Evolutionary conservation across 2,797 vertebrate species (phyloP), one percentile per base, ranked within the genome.

Genomic region (Coluber constrictor): DNA sequence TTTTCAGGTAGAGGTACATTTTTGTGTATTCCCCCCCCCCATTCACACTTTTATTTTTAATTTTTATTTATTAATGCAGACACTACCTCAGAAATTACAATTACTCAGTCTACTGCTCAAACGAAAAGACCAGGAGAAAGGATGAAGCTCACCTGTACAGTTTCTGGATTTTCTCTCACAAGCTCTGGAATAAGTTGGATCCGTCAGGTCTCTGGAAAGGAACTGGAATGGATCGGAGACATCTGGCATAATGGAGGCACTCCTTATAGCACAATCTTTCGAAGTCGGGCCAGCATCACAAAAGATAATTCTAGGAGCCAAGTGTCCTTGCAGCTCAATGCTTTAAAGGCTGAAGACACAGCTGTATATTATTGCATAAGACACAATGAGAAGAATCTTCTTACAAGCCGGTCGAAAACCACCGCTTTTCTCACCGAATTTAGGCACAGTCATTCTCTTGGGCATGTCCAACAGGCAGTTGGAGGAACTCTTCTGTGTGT

Each of bases 311-410:
- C 43, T 4, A 66, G n/a, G n/a, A 70, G n/a, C 66, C n/a, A 47
- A 27, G 6, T 54, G 15, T 23, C 3, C 13, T 51, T 66, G 9
- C 27, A 90, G 20, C 29, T 54, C 25, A 54, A 32, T 43, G 4
- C 1, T 51, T 51, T 90, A 90, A 96, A 94, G 86, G 66, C 83
- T 79, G 94, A 95, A 89, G 96, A 95, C 91, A 93, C 92, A 4
- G 93, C 94, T 54, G 92, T 94, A 29, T 96, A 95, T 93, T 95
- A 96, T 56, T 96, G 96, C 93, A 92, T 96, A 23, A 43, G 37
- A 91, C 55, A 47, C 95, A 93, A 27, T 79, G 90, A 87, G 7
- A 66, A 63, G 87, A 89, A 5, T 6, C 11, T 54, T 2, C 2
- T 3, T 20, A 60, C 11, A 32, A 70, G n/a, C n/a, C 0, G n/a